A percentile compares a stretch with the other conserved stretches of the same genome.
phyloP scores from a whole-genome alignment of 1,140 invertebrate species.

The Xylocopa sonorina region DNA sequence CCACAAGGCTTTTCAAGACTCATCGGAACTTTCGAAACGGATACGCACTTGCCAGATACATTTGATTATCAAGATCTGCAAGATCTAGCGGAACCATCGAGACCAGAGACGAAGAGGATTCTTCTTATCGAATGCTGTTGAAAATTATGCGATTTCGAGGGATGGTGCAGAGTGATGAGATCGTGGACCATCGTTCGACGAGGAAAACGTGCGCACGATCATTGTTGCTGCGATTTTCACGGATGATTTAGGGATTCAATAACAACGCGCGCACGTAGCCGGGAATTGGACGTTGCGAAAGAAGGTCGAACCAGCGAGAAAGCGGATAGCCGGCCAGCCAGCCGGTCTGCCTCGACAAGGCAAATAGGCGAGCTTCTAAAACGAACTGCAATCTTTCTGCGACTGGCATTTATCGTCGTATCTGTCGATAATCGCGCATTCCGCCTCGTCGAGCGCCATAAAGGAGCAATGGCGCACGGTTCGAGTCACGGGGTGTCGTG shows the following conservation, averaged over 20 bases:
- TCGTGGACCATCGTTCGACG: not conserved
- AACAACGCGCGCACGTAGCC: constrained; percentile 17
- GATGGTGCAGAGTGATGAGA: not conserved
- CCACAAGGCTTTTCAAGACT: too few relatives aligned
- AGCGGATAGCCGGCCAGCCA: constrained; percentile 34
- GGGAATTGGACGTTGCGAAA: constrained; percentile 48
- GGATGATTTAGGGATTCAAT: constrained; percentile 14
- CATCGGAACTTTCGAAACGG: too few relatives aligned
- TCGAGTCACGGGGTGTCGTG: constrained; percentile 17
- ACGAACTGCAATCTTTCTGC: constrained; percentile 53
- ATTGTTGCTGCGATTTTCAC: constrained; percentile 14
- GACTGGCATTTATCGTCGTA: constrained; percentile 59
- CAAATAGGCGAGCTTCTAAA: constrained; percentile 59
- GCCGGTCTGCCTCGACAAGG: constrained; percentile 36
- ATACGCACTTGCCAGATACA: too few relatives aligned
- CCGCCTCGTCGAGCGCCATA: constrained; percentile 48
- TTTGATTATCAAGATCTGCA: too few relatives aligned
- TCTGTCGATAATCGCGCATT: constrained; percentile 64
- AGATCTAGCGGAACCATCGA: too few relatives aligned
- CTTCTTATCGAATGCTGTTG: not conserved
- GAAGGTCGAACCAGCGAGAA: constrained; percentile 51
- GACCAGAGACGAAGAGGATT: too few relatives aligned
- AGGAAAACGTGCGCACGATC: not conserved
- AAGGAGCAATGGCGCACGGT: constrained; percentile 28
- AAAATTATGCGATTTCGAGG: not conserved